phyloP scores from a whole-genome alignment of 2,797 vertebrate genomes.

The Menidia menidia region DNA sequence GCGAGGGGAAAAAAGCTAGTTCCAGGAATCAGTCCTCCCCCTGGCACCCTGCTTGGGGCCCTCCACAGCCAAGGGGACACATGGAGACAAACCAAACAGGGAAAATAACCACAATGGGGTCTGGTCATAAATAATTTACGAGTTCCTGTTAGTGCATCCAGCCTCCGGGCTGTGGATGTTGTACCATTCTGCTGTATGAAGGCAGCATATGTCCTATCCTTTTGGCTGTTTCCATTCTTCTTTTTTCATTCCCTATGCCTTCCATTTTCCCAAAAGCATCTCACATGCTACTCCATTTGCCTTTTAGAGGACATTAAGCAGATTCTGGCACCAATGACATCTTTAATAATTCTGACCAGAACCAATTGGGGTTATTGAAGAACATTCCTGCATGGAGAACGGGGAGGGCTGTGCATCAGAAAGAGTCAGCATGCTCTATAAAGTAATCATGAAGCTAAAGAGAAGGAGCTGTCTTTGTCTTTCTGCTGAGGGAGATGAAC shows the following conservation, averaged over 20 bases:
- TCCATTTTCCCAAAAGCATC: conserved; percentile 27
- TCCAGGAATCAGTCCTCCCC: conserved; percentile 36
- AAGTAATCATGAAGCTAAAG: conserved; percentile 44
- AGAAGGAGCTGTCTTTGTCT: conserved; percentile 46
- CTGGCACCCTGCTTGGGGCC: conserved; percentile 37
- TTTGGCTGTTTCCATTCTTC: conserved; percentile 62
- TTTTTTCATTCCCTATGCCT: conserved; percentile 12
- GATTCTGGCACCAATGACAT: conserved; percentile 55
- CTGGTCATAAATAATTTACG: conserved; percentile 68
- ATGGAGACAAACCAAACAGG: conserved; percentile 35
- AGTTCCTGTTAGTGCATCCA: conserved; percentile 50
- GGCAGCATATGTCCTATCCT: conserved; percentile 60
- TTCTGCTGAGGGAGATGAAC: conserved; percentile 35
- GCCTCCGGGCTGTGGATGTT: conserved; percentile 58
- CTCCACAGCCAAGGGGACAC: conserved; percentile 34
- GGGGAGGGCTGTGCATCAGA: conserved; percentile 47
- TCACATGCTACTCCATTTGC: conserved; percentile 15
- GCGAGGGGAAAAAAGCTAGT: conserved; percentile 13
- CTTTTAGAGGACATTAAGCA: conserved; percentile 46
- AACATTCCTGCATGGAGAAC: conserved; percentile 57
- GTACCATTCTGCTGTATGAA: conserved; percentile 44
- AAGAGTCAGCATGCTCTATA: conserved; percentile 31
- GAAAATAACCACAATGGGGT: conserved; percentile 52
- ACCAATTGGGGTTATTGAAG: conserved; percentile 68
- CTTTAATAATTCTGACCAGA: conserved; percentile 65